Evolutionary conservation across 2,797 vertebrate genomes (phyloP).

Genomic region (Avahi laniger): DNA sequence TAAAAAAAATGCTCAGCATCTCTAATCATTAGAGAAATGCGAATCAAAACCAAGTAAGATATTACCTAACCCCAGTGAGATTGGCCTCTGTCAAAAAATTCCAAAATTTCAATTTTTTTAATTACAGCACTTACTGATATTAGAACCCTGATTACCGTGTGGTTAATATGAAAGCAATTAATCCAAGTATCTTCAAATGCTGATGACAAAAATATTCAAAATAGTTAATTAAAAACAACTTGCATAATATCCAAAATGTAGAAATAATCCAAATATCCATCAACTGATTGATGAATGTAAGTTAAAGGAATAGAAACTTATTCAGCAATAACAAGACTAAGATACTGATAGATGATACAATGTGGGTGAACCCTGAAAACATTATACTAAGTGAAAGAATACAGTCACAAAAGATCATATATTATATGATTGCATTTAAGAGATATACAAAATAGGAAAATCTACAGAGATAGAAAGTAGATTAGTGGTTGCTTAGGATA

Average conservation of each 20-base stretch:
- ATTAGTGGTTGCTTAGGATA: neutral
- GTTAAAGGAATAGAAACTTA: neutral
- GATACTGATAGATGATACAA: neutral
- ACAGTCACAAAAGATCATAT: neutral
- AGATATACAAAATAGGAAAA: neutral
- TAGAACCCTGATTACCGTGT: neutral
- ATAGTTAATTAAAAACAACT: neutral
- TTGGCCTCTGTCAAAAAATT: no score
- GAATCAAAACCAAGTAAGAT: no score
- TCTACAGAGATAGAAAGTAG: neutral
- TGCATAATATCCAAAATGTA: neutral
- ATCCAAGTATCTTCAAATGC: constrained; percentile 3
- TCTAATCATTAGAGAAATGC: no score
- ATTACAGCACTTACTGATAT: neutral
- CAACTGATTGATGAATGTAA: neutral
- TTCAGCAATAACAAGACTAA: neutral
- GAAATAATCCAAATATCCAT: neutral
- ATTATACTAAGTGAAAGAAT: neutral
- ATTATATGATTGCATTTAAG: neutral
- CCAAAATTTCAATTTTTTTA: neutral
- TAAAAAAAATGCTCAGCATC: no score
- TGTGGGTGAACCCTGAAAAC: neutral
- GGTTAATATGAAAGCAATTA: neutral
- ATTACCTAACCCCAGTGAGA: no score
- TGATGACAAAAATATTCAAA: constrained; percentile 10